A percentile compares a stretch with the other conserved stretches of the same genome.
These are phyloP conservation scores for Solenopsis invicta DNA, from an alignment of 1,140 invertebrate species.

Conservation along the genomic window DNA sequence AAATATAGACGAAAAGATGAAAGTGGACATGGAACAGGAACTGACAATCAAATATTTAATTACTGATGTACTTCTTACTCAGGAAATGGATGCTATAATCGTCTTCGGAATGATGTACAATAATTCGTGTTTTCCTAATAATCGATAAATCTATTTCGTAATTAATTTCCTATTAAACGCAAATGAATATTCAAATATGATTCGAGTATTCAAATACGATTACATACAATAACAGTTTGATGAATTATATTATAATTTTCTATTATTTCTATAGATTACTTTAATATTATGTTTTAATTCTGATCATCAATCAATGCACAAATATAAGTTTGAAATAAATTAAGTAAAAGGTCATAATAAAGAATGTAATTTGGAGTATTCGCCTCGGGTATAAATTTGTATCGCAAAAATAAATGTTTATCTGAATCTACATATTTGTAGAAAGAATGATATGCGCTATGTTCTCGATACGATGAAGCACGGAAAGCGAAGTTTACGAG, in stretches of 20 bases:
- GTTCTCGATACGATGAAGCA: constrained; percentile 14
- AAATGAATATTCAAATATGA: constrained; percentile 35
- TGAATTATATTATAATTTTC: constrained; percentile 32
- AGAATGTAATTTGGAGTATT: background rate
- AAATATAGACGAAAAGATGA: background rate
- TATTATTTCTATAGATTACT: background rate
- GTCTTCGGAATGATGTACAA: constrained; percentile 33
- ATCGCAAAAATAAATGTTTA: constrained; percentile 21
- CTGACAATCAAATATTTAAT: constrained; percentile 49
- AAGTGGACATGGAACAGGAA: constrained; percentile 23
- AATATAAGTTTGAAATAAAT: background rate
- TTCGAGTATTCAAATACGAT: constrained; percentile 34
- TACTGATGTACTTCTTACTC: background rate
- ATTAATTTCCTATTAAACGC: constrained; percentile 55
- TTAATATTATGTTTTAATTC: background rate
- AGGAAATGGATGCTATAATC: background rate
- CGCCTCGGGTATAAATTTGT: background rate
- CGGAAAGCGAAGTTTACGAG: constrained; percentile 36
- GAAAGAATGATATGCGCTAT: background rate
- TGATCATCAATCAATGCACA: background rate
- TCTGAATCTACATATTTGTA: constrained; percentile 21
- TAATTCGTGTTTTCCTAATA: constrained; percentile 23
- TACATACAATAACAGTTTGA: background rate
- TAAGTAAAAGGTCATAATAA: background rate
- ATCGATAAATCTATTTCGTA: constrained; percentile 38